Base-by-base conservation (phyloP, 2,797 vertebrate genomes). In the Remorina albescens region DNA sequence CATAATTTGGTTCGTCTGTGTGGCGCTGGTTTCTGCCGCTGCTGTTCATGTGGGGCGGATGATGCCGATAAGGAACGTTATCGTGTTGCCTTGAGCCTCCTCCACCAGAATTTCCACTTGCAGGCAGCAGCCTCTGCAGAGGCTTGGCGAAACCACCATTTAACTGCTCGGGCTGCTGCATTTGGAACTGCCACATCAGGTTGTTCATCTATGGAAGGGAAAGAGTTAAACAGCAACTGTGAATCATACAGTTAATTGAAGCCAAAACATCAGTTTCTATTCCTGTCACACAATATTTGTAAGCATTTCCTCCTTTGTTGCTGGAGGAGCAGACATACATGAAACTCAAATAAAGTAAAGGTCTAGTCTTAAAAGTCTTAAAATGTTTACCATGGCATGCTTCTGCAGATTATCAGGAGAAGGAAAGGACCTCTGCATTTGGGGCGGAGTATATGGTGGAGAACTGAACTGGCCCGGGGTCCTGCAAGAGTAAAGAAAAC, bases 321-420 rank as follows among this genome's bases (percentile, higher is more conserved):
- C 26, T 26, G 2, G 26, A n/a, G 10, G 6, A 55, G 46, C 6
- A 63, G 23, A 28, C 12, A n/a, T 15, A 51, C 9, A 25, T 37
- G 57, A 57, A 39, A 34, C 25, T 41, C 25, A 39, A 44, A 51
- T 21, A 16, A 46, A 47, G 23, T 8, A 37, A 8, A 62, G 26
- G 28, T 18, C 28, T 64, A 18, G 4, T 25, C 32, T 53, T 8
- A 28, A 28, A 53, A 32, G 5, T 5, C 60, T 2, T 7, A 28
- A 59, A 86, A 58, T n/a, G 0, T 2, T 67, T 93, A 99, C 97
- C 96, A 95, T 80, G 0, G 85, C 96, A 73, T 97, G 94, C 82
- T 96, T 96, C 78, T 98, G 96, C 66, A 96, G 95, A 88, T 79
- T 95, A 9, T 98, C 96, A 0, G 95, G 91, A 16, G 94, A 87